Base-by-base conservation (phyloP, 2,888 invertebrate species). In the Steromphala cineraria region DNA sequence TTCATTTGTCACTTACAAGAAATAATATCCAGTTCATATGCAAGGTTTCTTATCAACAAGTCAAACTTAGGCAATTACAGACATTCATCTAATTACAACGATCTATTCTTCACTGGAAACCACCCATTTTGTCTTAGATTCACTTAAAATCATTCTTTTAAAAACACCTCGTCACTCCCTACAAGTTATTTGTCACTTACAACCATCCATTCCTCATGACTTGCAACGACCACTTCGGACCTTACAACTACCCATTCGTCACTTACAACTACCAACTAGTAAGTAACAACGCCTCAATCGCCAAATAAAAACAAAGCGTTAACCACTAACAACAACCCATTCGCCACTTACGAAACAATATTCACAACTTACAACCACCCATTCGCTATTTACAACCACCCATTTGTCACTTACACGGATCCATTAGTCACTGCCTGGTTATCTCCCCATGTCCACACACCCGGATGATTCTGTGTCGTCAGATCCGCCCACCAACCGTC, bases 401-500 rank as follows among this genome's bases (percentile, higher is more conserved):
- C 75, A 46, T 56, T 80, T 28, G 52, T 21, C 15, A 75, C 80
- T 80, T 55, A 80, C 80, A 80, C 36, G 7, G 53, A 55, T 24
- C 67, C 80, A 46, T 56, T 80, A 46, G 52, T 46, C 7, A 80
- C 74, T 19, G 46, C 71, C 53, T 80, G 53, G 28, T 80, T 62
- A 21, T 76, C 53, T 15, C 80, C 80, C 75, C 75, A 80, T n/a
- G 75, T 75, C 80, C 80, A 80, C 15, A 46, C 21, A 21, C 76
- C 80, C 8, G 40, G 8, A n/a, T 80, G 80, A 15, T 67, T 28
- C 7, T 28, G 36, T 52, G 75, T 19, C 21, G 53, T 80, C 1
- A 80, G 67, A 28, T 80, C 75, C 52, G 75, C 62, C 80, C 80
- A 80, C 80, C 80, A 80, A 15, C 80, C 80, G 31, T 80, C 80